These are phyloP conservation scores for Halictus ligatus DNA, from an alignment of 2,888 invertebrate genomes.

Conservation along the genomic window DNA sequence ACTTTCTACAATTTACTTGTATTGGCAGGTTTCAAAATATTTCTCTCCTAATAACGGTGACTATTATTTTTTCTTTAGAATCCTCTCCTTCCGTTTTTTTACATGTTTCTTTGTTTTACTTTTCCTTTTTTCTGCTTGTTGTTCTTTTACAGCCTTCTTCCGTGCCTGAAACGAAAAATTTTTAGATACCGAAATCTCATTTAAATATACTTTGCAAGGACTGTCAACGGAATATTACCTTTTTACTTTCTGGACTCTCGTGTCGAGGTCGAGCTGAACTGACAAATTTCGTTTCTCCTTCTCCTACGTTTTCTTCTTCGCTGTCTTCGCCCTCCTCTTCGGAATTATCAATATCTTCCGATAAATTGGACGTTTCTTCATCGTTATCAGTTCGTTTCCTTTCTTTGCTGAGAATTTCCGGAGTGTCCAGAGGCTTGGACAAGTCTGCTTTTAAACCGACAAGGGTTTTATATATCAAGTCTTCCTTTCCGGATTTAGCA, in stretches of 20 bases:
- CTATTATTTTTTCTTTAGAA: constrained; percentile 74
- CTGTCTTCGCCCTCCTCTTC: constrained; percentile 64
- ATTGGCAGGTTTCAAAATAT: not conserved
- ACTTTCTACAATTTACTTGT: not conserved
- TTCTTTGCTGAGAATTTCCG: constrained; percentile 86
- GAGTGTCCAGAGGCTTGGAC: constrained; percentile 89
- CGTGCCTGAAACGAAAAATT: constrained; percentile 85
- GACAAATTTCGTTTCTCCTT: constrained; percentile 86
- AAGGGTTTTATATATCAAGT: constrained; percentile 94
- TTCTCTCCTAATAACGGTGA: not conserved
- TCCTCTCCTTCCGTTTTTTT: constrained; percentile 93
- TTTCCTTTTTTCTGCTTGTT: constrained; percentile 94
- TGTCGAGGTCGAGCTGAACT: constrained; percentile 89
- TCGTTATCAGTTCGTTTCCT: constrained; percentile 55
- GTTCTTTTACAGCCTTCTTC: constrained; percentile 95
- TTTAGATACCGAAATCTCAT: not conserved
- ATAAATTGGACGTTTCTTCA: constrained; percentile 79
- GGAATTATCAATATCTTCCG: constrained; percentile 77
- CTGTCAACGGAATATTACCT: constrained; percentile 80
- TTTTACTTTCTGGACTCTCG: constrained; percentile 93
- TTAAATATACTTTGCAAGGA: not conserved
- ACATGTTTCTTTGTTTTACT: constrained; percentile 96
- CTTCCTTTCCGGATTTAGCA: constrained; percentile 90
- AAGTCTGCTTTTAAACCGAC: constrained; percentile 93
- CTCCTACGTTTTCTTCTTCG: constrained; percentile 74